A percentile compares a stretch with the other conserved stretches of the same genome.
Conservation (phyloP, 2,888 invertebrate species). For the Eilema griseolum region DNA sequence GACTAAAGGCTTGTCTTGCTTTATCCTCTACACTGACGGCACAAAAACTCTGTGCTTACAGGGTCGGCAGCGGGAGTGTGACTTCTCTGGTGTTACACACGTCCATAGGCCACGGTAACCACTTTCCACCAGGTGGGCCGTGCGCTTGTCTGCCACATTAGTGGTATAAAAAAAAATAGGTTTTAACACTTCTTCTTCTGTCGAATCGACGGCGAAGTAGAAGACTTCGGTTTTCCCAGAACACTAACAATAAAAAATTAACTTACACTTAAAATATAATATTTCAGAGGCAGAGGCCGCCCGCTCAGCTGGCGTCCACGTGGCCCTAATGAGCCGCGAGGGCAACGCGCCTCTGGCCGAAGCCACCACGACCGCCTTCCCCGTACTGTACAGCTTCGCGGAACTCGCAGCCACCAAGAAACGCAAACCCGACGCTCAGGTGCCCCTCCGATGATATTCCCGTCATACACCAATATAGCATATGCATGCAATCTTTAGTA, state of each 20-base stretch:
- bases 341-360: conserved; percentile 92
- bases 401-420: conserved; percentile 84
- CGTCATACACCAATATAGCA: conserved; percentile 50
- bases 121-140: too few relatives aligned
- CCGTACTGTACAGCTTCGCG: conserved; percentile 88
- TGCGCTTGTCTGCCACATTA: too few relatives aligned
- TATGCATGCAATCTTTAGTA: conserved; percentile 66
- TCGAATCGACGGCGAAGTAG: too few relatives aligned
- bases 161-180: too few relatives aligned
- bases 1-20: too few relatives aligned
- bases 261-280: not conserved
- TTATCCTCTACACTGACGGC: too few relatives aligned
- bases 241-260: too few relatives aligned
- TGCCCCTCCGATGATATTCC: conserved; percentile 61
- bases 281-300: conserved; percentile 94
- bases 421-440: conserved; percentile 80
- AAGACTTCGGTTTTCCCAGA: too few relatives aligned
- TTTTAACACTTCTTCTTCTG: not conserved
- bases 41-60: too few relatives aligned
- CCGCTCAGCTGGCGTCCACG: conserved; percentile 89
- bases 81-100: too few relatives aligned
- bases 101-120: too few relatives aligned
- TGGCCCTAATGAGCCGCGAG: conserved; percentile 91
- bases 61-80: too few relatives aligned
- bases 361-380: conserved; percentile 81